phyloP scores from a whole-genome alignment of 2,888 invertebrate genomes.

The Ornithoptera priamus region DNA sequence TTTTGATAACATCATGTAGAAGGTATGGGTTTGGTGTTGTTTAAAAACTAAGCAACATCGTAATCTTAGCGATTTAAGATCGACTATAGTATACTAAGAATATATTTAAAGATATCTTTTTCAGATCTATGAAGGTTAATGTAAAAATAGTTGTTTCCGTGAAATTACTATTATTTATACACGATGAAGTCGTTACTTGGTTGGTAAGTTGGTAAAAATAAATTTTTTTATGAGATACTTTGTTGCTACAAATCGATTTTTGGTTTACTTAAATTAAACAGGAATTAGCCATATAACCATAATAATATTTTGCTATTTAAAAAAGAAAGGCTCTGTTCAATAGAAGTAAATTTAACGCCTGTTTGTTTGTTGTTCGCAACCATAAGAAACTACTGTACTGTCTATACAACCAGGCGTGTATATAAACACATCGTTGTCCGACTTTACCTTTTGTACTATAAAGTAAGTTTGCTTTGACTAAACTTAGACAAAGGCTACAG shows the following conservation, averaged over 20 bases:
- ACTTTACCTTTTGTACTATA: slow-evolving; percentile 19
- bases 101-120: no score
- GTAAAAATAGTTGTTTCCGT: no score
- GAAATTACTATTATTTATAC: no score
- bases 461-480: slow-evolving; percentile 27
- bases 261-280: background rate
- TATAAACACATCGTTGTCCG: slow-evolving; percentile 19
- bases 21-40: background rate
- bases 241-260: no score
- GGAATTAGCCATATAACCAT: background rate
- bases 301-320: background rate
- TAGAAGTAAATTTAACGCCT: slow-evolving; percentile 11
- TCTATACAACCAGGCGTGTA: slow-evolving; percentile 10
- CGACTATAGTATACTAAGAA: no score
- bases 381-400: slow-evolving; percentile 4
- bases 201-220: no score
- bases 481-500: slow-evolving; percentile 24
- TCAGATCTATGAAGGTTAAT: no score
- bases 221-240: no score
- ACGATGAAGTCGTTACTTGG: no score
- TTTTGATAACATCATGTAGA: background rate
- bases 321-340: background rate
- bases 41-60: background rate
- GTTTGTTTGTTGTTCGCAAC: slow-evolving; percentile 19
- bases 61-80: no score